Evolutionary conservation across 1,140 invertebrate species (phyloP), one percentile per base, ranked within the genome.

Genomic region (Drosophila biarmipes): DNA sequence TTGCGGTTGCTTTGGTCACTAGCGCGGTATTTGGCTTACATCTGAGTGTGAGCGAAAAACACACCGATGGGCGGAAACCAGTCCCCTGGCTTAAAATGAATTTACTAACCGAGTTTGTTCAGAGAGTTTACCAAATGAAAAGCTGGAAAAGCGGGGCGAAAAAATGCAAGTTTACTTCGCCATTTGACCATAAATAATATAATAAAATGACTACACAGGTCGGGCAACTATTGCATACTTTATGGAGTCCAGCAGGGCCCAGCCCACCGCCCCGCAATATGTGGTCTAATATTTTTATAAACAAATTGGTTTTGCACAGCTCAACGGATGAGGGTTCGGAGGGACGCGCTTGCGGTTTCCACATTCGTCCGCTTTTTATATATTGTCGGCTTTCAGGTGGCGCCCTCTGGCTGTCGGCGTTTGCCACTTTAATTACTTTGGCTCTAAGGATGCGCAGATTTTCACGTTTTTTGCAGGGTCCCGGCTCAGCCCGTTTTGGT

Each of bases 131-230:
- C 34, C 46, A 42, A 55, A 43, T 54, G 61, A 46, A 27, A 48
- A 59, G 45, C n/a, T 37, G 43, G 52, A 42, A 46, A 17, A 63
- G 52, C 24, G 43, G 35, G 40, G 29, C 31, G 11, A 67, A 54
- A 40, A 48, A 68, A 40, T 63, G 53, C 68, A 68, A 55, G 68
- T 72, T 57, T 69, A 78, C 69, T 87, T 78, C 84, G 31, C 80
- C 84, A 77, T 87, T 87, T 89, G 78, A 84, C 84, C 84, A 89
- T 87, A 87, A 87, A 87, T 87, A 87, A 87, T 87, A 87, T 79
- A 87, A 87, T 89, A 87, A 87, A 87, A 87, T 90, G 89, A 87
- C 84, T 87, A 80, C 84, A 87, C 84, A 84, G 84, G 84, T 87
- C 80, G 43, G 45, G 68, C 42, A 76, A 80, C 84, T 80, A 89